phyloP scores from a whole-genome alignment of 2,113 vertebrate genomes.

The Eleginops maclovinus region DNA sequence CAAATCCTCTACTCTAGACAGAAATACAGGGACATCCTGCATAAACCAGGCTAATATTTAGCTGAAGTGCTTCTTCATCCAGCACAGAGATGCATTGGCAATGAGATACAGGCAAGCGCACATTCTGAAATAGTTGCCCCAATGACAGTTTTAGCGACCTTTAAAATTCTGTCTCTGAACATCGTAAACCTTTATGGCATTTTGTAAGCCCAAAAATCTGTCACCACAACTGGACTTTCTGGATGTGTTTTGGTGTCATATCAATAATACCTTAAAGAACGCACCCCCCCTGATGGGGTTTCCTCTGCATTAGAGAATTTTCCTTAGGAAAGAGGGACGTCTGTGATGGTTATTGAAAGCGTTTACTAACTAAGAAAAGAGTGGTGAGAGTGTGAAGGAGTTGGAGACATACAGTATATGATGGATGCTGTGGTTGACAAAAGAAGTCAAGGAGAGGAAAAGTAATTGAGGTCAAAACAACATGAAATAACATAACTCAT shows the following conservation, averaged over 20 bases:
- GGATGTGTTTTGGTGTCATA: not conserved
- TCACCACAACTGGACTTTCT: not conserved
- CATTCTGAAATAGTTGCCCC: not conserved
- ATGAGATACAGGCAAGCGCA: not conserved
- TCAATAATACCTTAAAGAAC: not conserved
- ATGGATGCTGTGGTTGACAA: conserved; percentile 7
- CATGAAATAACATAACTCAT: conserved; percentile 8
- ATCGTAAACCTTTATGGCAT: not conserved
- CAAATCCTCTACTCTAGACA: no score
- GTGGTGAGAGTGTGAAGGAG: not conserved
- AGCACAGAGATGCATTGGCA: no score
- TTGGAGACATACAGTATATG: not conserved
- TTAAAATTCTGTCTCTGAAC: not conserved
- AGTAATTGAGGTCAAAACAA: conserved; percentile 18
- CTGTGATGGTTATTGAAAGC: conserved; percentile 12
- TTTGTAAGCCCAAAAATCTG: not conserved
- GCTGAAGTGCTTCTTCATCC: no score
- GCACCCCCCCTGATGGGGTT: not conserved
- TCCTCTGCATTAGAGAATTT: not conserved
- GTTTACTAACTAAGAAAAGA: not conserved
- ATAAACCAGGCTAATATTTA: no score
- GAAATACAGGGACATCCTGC: no score
- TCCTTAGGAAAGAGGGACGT: not conserved
- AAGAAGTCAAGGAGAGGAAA: not conserved
- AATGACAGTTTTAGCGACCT: not conserved